A percentile compares a stretch with the other conserved stretches of the same genome.
These are phyloP conservation scores for Corvus moneduloides DNA, from an alignment of 2,113 vertebrate species.

Conservation along the genomic window DNA sequence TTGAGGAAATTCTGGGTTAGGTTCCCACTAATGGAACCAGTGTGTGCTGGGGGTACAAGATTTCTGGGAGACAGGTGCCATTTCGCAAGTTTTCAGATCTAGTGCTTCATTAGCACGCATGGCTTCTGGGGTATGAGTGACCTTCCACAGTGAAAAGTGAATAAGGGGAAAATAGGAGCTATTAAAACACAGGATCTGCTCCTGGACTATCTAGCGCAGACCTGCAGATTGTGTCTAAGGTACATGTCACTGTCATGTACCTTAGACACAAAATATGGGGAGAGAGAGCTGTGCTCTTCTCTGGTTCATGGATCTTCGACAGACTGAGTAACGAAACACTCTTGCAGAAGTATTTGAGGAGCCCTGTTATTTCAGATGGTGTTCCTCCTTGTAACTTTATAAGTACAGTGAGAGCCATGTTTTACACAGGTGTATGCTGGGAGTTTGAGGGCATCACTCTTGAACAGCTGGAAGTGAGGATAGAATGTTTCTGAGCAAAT, in stretches of 20 bases:
- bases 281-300: not conserved
- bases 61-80: not conserved
- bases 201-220: not conserved
- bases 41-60: not conserved
- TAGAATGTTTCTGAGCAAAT: not conserved
- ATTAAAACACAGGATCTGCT: not conserved
- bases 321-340: not conserved
- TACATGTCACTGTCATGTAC: not conserved
- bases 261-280: not conserved
- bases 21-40: not conserved
- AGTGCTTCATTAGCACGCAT: not conserved
- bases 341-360: not conserved
- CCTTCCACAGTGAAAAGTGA: not conserved
- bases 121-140: not conserved
- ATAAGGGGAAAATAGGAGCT: not conserved
- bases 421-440: not conserved
- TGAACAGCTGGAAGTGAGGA: not conserved
- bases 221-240: not conserved
- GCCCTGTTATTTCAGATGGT: not conserved
- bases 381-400: not conserved
- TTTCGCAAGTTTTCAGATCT: not conserved
- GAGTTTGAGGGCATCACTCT: not conserved
- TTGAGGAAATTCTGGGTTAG: not conserved
- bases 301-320: not conserved
- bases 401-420: not conserved